phyloP scores from a whole-genome alignment of 2,113 vertebrate genomes.

The Empidonax traillii region DNA sequence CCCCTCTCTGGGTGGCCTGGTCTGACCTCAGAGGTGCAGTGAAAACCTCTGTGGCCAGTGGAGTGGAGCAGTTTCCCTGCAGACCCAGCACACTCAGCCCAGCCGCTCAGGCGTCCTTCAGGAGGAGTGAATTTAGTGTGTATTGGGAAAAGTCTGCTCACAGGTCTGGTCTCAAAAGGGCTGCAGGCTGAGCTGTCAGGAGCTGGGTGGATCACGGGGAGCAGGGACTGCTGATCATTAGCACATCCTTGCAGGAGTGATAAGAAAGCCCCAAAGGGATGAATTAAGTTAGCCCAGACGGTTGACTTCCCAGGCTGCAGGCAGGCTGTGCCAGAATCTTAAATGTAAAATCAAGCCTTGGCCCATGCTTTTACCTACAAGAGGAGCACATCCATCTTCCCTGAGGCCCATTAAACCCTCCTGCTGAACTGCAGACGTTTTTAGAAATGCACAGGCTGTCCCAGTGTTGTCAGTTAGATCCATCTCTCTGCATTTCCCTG shows the following conservation, averaged over 20 bases:
- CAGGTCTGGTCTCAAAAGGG: not conserved
- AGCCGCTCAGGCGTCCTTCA: not conserved
- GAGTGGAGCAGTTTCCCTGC: not conserved
- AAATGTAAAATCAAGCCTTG: not conserved
- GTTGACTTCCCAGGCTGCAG: not conserved
- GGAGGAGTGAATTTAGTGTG: not conserved
- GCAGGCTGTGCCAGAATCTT: constrained; percentile 18
- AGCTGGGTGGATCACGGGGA: not conserved
- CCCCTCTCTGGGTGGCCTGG: not conserved
- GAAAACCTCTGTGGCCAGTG: not conserved
- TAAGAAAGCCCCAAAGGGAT: not conserved
- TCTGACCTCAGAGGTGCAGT: accelerated
- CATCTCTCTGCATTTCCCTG: not conserved
- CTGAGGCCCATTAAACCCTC: not conserved
- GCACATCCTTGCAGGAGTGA: not conserved
- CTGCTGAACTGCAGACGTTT: not conserved
- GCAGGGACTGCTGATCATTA: not conserved
- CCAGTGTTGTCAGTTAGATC: not conserved
- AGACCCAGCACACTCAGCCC: not conserved
- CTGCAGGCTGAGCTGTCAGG: constrained; percentile 8
- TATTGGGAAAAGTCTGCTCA: not conserved
- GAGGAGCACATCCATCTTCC: constrained; percentile 11
- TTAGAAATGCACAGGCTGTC: not conserved
- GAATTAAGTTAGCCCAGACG: not conserved
- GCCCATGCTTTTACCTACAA: not conserved